These are phyloP conservation scores for Bellardia bayeri DNA, from an alignment of 2,888 invertebrate species.

Conservation along the genomic window DNA sequence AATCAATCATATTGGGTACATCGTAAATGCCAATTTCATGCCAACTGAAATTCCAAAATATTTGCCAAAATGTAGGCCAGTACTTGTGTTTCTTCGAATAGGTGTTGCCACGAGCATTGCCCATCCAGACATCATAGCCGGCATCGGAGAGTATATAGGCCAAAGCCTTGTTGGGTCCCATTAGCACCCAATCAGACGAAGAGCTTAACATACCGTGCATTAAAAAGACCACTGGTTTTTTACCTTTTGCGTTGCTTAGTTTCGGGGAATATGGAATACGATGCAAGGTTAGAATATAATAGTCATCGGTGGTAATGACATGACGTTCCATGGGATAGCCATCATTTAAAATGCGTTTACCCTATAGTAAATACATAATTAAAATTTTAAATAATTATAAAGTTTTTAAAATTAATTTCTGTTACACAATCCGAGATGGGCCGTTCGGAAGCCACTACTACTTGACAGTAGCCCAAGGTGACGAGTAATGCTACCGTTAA, in stretches of 20 bases:
- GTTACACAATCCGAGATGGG: constrained; percentile 80
- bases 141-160: constrained; percentile 86
- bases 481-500: no score
- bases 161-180: constrained; percentile 71
- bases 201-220: constrained; percentile 70
- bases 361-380: no score
- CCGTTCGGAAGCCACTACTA: constrained; percentile 54
- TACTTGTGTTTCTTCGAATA: constrained; percentile 85
- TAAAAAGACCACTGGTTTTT: constrained; percentile 77
- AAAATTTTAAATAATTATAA: constrained; percentile 38
- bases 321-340: no score
- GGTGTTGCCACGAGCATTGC: constrained; percentile 91
- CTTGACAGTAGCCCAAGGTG: no score
- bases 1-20: no score
- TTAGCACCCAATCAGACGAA: no score
- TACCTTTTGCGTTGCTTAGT: constrained; percentile 47
- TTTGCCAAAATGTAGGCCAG: constrained; percentile 70
- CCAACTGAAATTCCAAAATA: no score
- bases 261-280: constrained; percentile 87
- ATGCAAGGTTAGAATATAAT: constrained; percentile 92
- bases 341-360: no score
- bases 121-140: constrained; percentile 92
- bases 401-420: no score
- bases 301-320: constrained; percentile 88
- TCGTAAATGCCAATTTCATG: no score